Evolutionary conservation across 1,140 invertebrate genomes (phyloP).

Genomic region (Brachionus koreanus): DNA sequence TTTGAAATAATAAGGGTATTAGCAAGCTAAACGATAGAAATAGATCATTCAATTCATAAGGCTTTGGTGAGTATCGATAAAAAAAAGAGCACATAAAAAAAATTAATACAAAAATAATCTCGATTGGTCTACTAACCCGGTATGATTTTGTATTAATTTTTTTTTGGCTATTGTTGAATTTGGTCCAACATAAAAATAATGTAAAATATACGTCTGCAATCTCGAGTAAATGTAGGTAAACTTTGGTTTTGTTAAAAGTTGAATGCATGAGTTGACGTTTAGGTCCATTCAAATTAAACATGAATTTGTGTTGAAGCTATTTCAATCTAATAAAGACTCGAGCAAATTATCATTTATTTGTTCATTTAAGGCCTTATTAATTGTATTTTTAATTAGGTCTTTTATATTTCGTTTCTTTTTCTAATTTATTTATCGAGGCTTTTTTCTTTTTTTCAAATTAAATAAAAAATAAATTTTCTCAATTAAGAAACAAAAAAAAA

Average conservation of each 20-base stretch:
- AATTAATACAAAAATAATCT: not conserved
- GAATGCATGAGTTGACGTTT: not conserved
- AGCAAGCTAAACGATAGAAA: not conserved
- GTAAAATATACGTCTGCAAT: not conserved
- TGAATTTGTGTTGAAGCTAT: not conserved
- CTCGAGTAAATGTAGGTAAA: not conserved
- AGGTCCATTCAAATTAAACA: not conserved
- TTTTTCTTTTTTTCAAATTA: not conserved
- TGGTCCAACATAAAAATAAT: not conserved
- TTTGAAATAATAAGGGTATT: not conserved
- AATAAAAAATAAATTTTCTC: not conserved
- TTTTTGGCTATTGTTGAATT: not conserved
- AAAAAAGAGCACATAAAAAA: not conserved
- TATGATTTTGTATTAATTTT: not conserved
- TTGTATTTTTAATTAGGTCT: not conserved
- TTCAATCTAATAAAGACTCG: not conserved
- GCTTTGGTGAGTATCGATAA: not conserved
- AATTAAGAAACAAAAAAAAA: not conserved
- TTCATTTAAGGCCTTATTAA: not conserved
- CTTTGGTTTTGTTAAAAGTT: not conserved
- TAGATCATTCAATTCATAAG: slow-evolving; percentile 2
- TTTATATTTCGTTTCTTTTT: not conserved
- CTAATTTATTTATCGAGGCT: not conserved
- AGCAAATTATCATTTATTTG: slow-evolving; percentile 2
- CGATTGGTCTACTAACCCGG: slow-evolving; percentile 2